A percentile compares a stretch with the other conserved stretches of the same genome.
These are phyloP conservation scores for Lysandra coridon DNA, from an alignment of 2,888 invertebrate genomes.

Conservation along the genomic window DNA sequence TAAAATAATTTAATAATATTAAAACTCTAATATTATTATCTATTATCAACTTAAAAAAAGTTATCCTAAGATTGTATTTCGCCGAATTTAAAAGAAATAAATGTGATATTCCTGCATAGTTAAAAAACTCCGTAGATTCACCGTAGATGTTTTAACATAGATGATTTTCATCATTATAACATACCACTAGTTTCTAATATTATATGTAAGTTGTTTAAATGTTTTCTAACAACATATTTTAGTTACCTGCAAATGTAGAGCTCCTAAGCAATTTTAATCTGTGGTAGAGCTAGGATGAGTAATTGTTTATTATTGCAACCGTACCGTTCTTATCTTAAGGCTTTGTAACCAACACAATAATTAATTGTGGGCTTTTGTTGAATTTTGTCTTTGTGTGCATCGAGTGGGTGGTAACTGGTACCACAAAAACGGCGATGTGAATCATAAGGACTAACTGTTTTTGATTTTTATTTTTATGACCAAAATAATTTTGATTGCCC, in stretches of 20 bases:
- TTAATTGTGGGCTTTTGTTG: conserved; percentile 29
- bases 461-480: conserved; percentile 26
- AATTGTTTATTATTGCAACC: conserved; percentile 24
- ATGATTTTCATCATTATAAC: too few species aligned
- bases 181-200: too few species aligned
- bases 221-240: too few species aligned
- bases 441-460: conserved; percentile 28
- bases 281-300: conserved; percentile 7
- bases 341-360: conserved; percentile 29
- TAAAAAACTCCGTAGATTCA: not conserved
- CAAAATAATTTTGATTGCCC: conserved; percentile 9
- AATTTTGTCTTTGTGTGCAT: conserved; percentile 38
- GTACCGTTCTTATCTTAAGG: conserved; percentile 26
- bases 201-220: too few species aligned
- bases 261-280: not conserved
- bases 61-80: not conserved
- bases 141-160: not conserved
- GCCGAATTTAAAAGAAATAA: not conserved
- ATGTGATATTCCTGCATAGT: not conserved
- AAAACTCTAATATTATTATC: too few species aligned
- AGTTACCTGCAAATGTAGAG: not conserved
- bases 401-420: conserved; percentile 37
- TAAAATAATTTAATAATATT: too few species aligned
- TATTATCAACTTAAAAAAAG: not conserved
- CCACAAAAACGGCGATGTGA: conserved; percentile 38